A percentile compares a stretch with the other conserved stretches of the same genome.
Evolutionary conservation across 2,888 invertebrate species (phyloP).

Genomic region (Noctua janthe): DNA sequence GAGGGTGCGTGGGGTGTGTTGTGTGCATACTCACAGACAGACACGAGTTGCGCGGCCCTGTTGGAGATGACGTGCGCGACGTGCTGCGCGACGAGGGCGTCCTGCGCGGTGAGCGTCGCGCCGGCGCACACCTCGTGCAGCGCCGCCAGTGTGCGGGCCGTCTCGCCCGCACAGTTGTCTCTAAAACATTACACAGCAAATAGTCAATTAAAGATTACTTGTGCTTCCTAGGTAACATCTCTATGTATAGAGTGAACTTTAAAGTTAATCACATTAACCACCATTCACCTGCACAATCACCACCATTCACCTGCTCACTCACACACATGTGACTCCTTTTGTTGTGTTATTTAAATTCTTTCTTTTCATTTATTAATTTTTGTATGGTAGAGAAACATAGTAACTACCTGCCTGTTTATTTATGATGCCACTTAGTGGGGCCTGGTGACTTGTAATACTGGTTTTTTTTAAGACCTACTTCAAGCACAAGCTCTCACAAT

Average conservation of each 20-base stretch:
- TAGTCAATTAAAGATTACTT: not conserved
- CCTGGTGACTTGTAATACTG: no score
- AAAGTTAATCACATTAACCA: no score
- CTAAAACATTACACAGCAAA: slow-evolving; percentile 64
- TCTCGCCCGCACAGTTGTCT: slow-evolving; percentile 78
- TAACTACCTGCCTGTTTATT: no score
- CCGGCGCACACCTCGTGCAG: slow-evolving; percentile 74
- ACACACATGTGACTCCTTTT: no score
- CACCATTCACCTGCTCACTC: no score
- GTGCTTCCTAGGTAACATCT: not conserved
- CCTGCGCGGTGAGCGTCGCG: slow-evolving; percentile 74
- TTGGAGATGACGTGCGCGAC: slow-evolving; percentile 92
- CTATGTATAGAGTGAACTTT: not conserved
- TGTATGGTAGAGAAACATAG: no score
- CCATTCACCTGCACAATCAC: no score
- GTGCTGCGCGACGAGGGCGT: slow-evolving; percentile 92
- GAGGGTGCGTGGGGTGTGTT: not conserved
- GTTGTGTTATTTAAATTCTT: no score
- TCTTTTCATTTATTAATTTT: no score
- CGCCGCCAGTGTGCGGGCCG: slow-evolving; percentile 76
- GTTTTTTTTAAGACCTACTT: no score
- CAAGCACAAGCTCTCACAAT: no score
- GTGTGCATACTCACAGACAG: slow-evolving; percentile 91
- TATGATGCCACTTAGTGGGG: no score
- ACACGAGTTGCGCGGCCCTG: slow-evolving; percentile 93